Base-by-base conservation (phyloP, 2,113 vertebrate species). In the Neogobius melanostomus region DNA sequence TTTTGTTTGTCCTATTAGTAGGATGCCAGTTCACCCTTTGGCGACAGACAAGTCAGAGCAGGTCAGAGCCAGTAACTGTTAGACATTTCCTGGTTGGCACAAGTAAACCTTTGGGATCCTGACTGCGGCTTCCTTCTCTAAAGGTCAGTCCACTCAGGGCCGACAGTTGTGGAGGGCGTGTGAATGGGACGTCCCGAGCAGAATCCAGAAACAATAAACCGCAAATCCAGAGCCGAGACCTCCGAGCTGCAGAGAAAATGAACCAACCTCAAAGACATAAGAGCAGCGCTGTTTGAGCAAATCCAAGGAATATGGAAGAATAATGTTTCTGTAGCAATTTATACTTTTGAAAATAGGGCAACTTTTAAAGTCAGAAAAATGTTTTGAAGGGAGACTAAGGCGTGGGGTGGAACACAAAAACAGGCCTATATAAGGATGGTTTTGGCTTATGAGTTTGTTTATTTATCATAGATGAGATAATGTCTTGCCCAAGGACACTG, bases 181-280 rank as follows among this genome's bases (percentile, higher is more conserved):
- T 82, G 70, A 85, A 75, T 77, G 68, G 42, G 47, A 82, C 78
- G 65, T 73, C 53, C 52, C 71, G 74, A 57, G 17, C 5, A 45
- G 21, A 48, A 28, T 82, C 74, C 77, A 88, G 73, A 68, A 81
- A 82, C 81, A 88, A 85, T 76, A 83, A 75, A 73, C 61, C 50
- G 14, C 54, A 11, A 1, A 47, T 77, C 71, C 72, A 43, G 71
- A 36, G 69, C 79, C 69, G 28, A 64, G 72, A 79, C 83, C 76
- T 80, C 67, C 0, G 12, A 61, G 64, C 46, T 74, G 61, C 48
- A 73, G 51, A 79, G 69, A 75, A 68, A 66, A 75, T 77, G 44
- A 61, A 43, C 76, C 68, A 49, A 1, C 3, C 72, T 70, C 73
- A 49, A 45, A 3, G 62, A 66, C 66, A 54, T 75, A 56, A 56